phyloP scores from a whole-genome alignment of 2,113 vertebrate genomes.

The Spizaetus ornatus region DNA sequence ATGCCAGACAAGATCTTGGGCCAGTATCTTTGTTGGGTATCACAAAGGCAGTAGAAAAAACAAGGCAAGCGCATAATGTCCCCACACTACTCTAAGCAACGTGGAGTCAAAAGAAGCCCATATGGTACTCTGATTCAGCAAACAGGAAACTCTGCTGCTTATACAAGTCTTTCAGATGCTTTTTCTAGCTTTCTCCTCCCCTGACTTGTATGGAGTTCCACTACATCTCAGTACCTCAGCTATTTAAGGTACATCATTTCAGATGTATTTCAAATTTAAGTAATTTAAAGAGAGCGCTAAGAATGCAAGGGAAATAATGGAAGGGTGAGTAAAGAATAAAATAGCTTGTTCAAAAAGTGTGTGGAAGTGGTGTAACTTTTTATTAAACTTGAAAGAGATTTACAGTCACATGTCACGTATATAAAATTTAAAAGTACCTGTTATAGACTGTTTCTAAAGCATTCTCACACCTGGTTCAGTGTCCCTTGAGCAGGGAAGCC shows the following conservation, averaged over 20 bases:
- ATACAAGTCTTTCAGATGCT: background rate
- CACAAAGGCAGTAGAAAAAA: background rate
- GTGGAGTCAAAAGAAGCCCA: background rate
- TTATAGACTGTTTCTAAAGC: background rate
- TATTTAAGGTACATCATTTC: background rate
- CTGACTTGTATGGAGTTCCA: background rate
- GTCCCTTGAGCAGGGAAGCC: background rate
- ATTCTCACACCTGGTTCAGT: background rate
- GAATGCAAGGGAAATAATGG: background rate
- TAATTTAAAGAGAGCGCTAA: background rate
- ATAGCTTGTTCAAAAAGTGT: background rate
- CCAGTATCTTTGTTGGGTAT: background rate
- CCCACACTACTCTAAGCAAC: background rate
- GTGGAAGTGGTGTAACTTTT: background rate
- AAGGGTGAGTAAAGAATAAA: background rate
- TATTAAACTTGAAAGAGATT: background rate
- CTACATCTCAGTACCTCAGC: background rate
- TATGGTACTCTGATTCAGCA: background rate
- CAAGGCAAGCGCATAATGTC: background rate
- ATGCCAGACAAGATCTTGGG: background rate
- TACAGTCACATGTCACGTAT: background rate
- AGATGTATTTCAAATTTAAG: background rate
- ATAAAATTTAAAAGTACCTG: background rate
- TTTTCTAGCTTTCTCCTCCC: background rate
- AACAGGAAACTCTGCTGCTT: background rate